Percentiles rank a stretch among this genome's conserved stretches.
These are phyloP conservation scores for Nothocercus nigrocapillus DNA, from an alignment of 2,113 vertebrate species.

Conservation along the genomic window DNA sequence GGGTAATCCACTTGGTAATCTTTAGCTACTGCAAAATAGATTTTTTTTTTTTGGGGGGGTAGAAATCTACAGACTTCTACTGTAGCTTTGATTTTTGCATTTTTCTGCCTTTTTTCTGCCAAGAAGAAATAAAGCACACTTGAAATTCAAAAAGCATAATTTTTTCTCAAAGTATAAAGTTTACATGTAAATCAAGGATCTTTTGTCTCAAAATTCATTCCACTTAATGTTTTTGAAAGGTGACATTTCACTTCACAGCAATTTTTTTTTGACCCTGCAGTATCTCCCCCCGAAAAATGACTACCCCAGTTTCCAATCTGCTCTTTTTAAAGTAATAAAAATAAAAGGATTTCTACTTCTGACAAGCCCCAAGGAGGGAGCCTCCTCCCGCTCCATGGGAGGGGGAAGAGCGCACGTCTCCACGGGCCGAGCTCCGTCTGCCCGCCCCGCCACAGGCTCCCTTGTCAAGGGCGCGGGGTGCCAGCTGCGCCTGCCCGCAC, in stretches of 20 bases:
- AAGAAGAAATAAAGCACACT: too few relatives aligned
- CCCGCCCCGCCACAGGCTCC: not conserved
- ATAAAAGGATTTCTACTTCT: not conserved
- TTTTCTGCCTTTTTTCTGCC: too few relatives aligned
- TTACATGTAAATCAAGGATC: too few relatives aligned
- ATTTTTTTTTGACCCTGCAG: not conserved
- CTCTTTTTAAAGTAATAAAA: not conserved
- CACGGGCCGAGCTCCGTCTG: not conserved
- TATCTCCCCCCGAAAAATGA: not conserved
- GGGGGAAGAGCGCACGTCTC: not conserved
- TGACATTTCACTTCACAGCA: not conserved
- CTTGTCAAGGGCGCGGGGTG: accelerated
- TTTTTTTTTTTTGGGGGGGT: too few relatives aligned
- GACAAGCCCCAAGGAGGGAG: not conserved
- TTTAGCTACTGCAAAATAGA: too few relatives aligned
- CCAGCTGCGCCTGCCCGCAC: too few relatives aligned
- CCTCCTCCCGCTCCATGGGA: not conserved
- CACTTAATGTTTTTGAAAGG: too few relatives aligned
- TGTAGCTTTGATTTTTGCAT: too few relatives aligned
- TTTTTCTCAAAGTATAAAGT: too few relatives aligned
- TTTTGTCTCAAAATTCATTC: too few relatives aligned
- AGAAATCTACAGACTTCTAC: too few relatives aligned
- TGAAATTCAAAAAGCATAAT: too few relatives aligned
- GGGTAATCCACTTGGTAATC: not conserved
- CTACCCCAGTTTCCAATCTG: not conserved